Conservation (phyloP, 2,888 invertebrate species). For the Nephrotoma flavescens region DNA sequence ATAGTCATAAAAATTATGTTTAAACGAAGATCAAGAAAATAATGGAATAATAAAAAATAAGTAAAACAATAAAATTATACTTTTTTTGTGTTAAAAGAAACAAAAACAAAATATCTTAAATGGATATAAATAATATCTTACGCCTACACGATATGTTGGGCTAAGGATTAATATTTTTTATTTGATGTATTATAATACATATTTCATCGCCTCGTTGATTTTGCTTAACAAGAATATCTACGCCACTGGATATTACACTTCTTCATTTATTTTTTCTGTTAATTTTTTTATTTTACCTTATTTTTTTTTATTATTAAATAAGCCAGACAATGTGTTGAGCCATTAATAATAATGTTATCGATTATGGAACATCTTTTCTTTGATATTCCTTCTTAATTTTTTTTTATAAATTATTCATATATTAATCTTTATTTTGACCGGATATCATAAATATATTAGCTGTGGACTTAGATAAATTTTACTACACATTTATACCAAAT, state of each 20-base stretch:
- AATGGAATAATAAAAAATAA: not conserved
- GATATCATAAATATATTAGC: slow-evolving; percentile 6
- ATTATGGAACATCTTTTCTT: slow-evolving; percentile 3
- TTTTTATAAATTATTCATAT: not conserved
- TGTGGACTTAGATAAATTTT: not conserved
- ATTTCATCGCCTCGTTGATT: slow-evolving; percentile 2
- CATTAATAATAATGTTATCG: slow-evolving; percentile 8
- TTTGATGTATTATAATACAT: not conserved
- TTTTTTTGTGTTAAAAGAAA: not conserved
- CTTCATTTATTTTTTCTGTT: not conserved
- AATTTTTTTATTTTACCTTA: not conserved
- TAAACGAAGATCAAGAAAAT: not conserved
- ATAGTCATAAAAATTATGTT: not conserved
- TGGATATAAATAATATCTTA: not conserved
- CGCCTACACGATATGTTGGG: not conserved
- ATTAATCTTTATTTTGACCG: slow-evolving; percentile 6
- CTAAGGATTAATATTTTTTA: not conserved
- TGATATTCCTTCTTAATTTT: not conserved
- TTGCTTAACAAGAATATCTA: slow-evolving; percentile 3
- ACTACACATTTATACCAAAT: not conserved
- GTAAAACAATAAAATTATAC: not conserved
- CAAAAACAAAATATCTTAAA: not conserved
- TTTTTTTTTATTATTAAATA: not conserved
- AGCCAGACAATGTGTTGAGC: slow-evolving; percentile 2
- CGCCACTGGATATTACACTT: slow-evolving; percentile 4